These are phyloP conservation scores for Lophura swinhoii DNA, from an alignment of 2,797 vertebrate species.

Conservation along the genomic window DNA sequence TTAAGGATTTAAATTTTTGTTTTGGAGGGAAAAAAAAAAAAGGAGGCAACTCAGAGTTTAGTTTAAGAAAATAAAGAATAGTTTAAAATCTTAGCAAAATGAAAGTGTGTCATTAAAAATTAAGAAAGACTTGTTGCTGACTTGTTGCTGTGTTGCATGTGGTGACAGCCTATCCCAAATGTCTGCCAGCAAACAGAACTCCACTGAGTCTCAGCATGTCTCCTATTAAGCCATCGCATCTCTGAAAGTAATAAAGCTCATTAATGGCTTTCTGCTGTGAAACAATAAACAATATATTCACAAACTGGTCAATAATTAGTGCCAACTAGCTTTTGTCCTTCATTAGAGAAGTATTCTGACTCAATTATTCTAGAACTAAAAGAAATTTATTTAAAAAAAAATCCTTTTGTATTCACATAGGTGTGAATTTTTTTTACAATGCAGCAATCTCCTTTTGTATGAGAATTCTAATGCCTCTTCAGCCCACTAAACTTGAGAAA, in stretches of 20 bases:
- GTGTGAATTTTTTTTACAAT: slow-evolving; percentile 1
- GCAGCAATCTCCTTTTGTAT: neutral
- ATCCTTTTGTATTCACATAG: neutral
- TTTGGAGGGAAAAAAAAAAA: neutral
- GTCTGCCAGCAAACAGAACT: slow-evolving; percentile 47
- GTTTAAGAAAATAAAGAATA: neutral
- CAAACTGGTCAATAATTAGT: slow-evolving; percentile 63
- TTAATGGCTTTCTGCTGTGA: slow-evolving; percentile 74
- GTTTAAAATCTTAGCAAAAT: neutral
- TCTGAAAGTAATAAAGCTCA: slow-evolving; percentile 73
- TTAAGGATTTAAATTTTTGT: neutral
- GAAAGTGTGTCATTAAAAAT: neutral
- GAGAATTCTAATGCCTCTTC: neutral
- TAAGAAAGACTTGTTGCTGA: slow-evolving; percentile 37
- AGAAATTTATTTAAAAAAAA: neutral
- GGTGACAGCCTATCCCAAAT: slow-evolving; percentile 46
- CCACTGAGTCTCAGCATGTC: slow-evolving; percentile 67
- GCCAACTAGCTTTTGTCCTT: slow-evolving; percentile 36
- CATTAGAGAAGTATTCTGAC: slow-evolving; percentile 4
- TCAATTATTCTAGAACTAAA: neutral
- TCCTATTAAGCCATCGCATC: slow-evolving; percentile 68
- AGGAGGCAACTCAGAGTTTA: neutral
- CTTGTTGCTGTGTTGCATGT: slow-evolving; percentile 36
- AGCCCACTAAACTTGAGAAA: neutral
- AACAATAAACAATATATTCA: slow-evolving; percentile 63